Evolutionary conservation across 1,140 invertebrate species (phyloP), one percentile per base, ranked within the genome.

Genomic region (Andricus grossulariae): DNA sequence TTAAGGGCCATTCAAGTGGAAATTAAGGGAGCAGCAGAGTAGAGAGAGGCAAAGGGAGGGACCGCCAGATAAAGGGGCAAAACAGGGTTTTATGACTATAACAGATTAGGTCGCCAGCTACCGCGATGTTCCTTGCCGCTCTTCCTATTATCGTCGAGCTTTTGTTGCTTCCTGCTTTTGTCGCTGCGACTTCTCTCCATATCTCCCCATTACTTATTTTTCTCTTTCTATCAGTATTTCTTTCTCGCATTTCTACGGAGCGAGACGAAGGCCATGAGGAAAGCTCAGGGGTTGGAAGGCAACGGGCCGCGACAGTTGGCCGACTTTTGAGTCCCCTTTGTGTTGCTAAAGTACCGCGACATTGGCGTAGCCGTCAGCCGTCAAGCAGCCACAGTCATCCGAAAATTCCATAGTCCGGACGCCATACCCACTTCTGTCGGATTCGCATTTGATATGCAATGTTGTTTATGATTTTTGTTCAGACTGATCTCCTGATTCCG

Each of bases 251-350:
- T 79, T 82, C 80, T 86, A 80, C 66, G 75, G 50, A 70, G 70
- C 51, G 54, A 50, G 49, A 77, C 21, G 39, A 45, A 75, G 54
- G 71, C 16, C 12, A 72, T 19, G 25, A 19, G 21, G 54, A 57
- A 51, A 5, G 32, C 10, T 66, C 19, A 32, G 50, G 50, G 45
- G n/a, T 18, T 74, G 80, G 66, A 76, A 77, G 83, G 51, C 72
- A 77, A 57, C 51, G 75, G 66, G 66, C 72, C 73, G 73, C 78
- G 83, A 82, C 81, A 85, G 84, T 83, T 83, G 84, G 81, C 77
- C 82, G 83, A 84, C 81, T 84, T 82, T 83, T 80, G 76, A 83
- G 88, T 85, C 82, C 85, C 84, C 82, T 90, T 89, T 89, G 87
- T 87, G 82, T 54, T 19, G 75, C 54, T 76, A 75, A 57, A 57